Evolutionary conservation across 2,888 invertebrate genomes (phyloP).

Genomic region (Phania funesta): DNA sequence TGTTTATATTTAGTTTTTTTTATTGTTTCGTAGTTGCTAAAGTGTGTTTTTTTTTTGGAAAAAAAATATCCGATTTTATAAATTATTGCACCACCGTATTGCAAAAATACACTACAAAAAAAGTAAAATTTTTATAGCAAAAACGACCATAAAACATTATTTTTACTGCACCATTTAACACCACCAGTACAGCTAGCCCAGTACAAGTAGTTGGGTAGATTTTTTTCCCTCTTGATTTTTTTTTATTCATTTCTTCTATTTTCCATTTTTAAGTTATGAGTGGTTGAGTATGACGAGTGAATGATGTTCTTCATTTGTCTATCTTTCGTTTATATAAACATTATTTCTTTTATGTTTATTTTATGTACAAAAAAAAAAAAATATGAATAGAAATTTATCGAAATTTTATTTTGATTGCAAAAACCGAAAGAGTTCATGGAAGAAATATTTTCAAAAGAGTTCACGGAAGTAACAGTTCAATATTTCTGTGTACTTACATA

Average conservation of each 20-base stretch:
- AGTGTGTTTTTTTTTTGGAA: conserved; percentile 14
- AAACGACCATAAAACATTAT: conserved; percentile 58
- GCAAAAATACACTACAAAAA: conserved; percentile 35
- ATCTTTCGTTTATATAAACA: conserved; percentile 24
- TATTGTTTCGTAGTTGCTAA: conserved; percentile 9
- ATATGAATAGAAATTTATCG: not conserved
- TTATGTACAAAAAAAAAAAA: conserved; percentile 16
- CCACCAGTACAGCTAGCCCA: conserved; percentile 12
- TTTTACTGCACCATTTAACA: conserved; percentile 63
- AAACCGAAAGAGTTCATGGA: conserved; percentile 15
- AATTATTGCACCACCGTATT: conserved; percentile 54
- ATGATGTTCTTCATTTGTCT: conserved; percentile 26
- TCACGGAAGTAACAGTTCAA: too few relatives aligned
- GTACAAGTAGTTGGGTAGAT: conserved; percentile 12
- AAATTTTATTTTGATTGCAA: not conserved
- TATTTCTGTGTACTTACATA: too few relatives aligned
- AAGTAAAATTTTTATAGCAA: conserved; percentile 28
- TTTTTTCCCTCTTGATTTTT: not conserved
- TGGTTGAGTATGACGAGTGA: conserved; percentile 53
- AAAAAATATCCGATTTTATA: conserved; percentile 33
- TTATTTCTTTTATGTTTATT: conserved; percentile 5
- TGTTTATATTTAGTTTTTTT: conserved; percentile 37
- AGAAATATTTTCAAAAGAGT: not conserved
- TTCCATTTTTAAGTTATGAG: conserved; percentile 54
- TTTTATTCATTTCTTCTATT: conserved; percentile 25